A percentile compares a stretch with the other conserved stretches of the same genome.
phyloP scores from a whole-genome alignment of 2,113 vertebrate species.

The Vireo altiloquus region DNA sequence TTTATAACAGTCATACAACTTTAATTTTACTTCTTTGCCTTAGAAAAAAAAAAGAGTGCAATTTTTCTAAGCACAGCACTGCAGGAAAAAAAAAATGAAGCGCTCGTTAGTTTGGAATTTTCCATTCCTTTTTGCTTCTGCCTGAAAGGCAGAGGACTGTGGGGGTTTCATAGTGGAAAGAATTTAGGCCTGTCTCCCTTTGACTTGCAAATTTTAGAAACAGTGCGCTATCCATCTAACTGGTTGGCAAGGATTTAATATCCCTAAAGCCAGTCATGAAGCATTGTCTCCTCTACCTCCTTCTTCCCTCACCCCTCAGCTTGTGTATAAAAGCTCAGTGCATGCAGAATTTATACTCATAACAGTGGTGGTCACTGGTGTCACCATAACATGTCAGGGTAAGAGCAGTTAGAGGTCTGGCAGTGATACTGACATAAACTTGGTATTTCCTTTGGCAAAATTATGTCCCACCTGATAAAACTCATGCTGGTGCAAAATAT shows the following conservation, averaged over 20 bases:
- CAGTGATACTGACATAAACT: neutral
- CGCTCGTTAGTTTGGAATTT: slow-evolving; percentile 72
- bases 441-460: neutral
- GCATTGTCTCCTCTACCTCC: neutral
- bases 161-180: slow-evolving; percentile 34
- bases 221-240: neutral
- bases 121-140: slow-evolving; percentile 61
- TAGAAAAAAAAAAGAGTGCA: slow-evolving; percentile 57
- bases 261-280: slow-evolving; percentile 4
- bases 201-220: slow-evolving; percentile 59
- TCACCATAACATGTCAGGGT: neutral
- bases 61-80: slow-evolving; percentile 65
- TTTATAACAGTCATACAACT: slow-evolving; percentile 80
- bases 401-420: neutral
- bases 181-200: slow-evolving; percentile 28
- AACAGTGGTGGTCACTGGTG: neutral
- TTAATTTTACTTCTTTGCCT: slow-evolving; percentile 77
- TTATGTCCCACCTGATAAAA: neutral
- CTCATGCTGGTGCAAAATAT: neutral
- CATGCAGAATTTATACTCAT: neutral
- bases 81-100: slow-evolving; percentile 49
- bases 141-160: slow-evolving; percentile 41
- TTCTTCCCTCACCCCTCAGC: neutral
- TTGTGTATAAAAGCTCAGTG: neutral
- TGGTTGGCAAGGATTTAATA: slow-evolving; percentile 31